A percentile compares a stretch with the other conserved stretches of the same genome.
Evolutionary conservation across 2,888 invertebrate species (phyloP).

Genomic region (Hanleya hanleyi): DNA sequence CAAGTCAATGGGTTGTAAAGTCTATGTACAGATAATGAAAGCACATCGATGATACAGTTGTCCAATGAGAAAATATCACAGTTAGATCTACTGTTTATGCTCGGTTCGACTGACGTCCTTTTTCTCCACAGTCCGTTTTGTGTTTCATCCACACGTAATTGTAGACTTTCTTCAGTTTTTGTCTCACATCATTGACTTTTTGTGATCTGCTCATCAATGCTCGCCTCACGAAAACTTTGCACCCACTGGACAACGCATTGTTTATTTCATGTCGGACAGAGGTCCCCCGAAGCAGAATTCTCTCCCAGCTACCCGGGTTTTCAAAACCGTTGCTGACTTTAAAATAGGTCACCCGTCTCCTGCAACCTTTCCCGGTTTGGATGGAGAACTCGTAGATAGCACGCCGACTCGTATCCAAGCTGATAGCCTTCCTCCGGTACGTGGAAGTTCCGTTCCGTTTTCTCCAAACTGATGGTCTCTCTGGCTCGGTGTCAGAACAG

Average conservation of each 20-base stretch:
- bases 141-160: neutral
- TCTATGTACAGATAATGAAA: no score
- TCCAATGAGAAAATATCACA: no score
- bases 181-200: neutral
- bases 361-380: neutral
- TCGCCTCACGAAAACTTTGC: neutral
- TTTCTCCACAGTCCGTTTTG: neutral
- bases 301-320: neutral
- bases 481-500: neutral
- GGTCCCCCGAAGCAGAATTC: neutral
- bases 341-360: neutral
- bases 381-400: constrained; percentile 7
- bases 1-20: no score
- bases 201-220: neutral
- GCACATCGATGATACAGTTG: no score
- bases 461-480: neutral
- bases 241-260: neutral
- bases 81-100: no score
- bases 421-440: neutral
- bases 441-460: neutral
- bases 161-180: neutral
- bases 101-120: no score
- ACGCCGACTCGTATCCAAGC: neutral
- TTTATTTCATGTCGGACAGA: neutral
- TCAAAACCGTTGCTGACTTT: neutral